These are phyloP conservation scores for Mycetomoellerius zeteki DNA, from an alignment of 1,140 invertebrate species.

Conservation along the genomic window DNA sequence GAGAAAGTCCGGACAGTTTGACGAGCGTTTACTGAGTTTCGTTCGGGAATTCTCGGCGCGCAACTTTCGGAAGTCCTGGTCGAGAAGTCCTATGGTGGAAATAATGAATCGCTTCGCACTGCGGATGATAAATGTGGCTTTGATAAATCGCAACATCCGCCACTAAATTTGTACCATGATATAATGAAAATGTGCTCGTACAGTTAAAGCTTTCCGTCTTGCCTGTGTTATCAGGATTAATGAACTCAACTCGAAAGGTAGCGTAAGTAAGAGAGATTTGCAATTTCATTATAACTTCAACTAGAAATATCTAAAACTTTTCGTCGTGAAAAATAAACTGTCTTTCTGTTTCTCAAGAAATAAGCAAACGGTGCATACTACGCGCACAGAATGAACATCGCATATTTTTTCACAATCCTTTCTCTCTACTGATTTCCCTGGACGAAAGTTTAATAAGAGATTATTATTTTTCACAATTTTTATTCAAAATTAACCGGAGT, in stretches of 20 bases:
- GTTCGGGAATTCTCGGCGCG: slow-evolving; percentile 40
- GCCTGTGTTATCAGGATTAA: slow-evolving; percentile 43
- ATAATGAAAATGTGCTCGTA: slow-evolving; percentile 51
- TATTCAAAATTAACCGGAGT: not conserved
- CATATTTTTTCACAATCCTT: not conserved
- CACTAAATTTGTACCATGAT: slow-evolving; percentile 48
- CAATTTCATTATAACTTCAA: slow-evolving; percentile 42
- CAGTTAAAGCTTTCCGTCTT: slow-evolving; percentile 32
- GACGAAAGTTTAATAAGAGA: not conserved
- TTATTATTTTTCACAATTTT: not conserved
- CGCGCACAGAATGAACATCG: not conserved
- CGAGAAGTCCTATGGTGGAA: slow-evolving; percentile 28
- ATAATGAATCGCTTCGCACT: slow-evolving; percentile 52
- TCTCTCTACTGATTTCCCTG: not conserved
- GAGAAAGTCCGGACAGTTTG: slow-evolving; percentile 58
- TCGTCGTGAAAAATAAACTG: slow-evolving; percentile 4
- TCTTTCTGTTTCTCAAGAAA: slow-evolving; percentile 14
- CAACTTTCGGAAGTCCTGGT: slow-evolving; percentile 36
- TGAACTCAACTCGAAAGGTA: slow-evolving; percentile 38
- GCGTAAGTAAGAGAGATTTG: slow-evolving; percentile 6
- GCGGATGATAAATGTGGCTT: slow-evolving; percentile 40
- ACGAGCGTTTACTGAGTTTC: slow-evolving; percentile 54
- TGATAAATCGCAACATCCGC: slow-evolving; percentile 54
- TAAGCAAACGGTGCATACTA: not conserved
- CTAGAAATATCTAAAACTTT: slow-evolving; percentile 6